Evolutionary conservation across 2,888 invertebrate species (phyloP).

Genomic region (Pristionchus maxplancki): DNA sequence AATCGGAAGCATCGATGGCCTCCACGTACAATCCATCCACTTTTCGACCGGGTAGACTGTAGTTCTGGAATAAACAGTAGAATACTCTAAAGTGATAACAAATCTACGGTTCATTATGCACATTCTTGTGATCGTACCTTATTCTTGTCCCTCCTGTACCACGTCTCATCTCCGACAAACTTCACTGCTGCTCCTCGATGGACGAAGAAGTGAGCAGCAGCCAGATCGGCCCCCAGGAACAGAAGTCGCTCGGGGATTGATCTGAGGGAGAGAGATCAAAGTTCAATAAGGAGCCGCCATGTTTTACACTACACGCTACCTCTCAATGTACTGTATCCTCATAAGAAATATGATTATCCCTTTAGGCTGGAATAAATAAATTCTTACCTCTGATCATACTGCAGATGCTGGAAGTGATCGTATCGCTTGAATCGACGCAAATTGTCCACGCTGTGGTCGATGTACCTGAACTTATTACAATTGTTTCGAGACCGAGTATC

Average conservation of each 20-base stretch:
- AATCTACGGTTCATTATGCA: too few species aligned
- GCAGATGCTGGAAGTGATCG: conserved; percentile 69
- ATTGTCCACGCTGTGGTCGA: conserved; percentile 74
- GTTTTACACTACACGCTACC: too few species aligned
- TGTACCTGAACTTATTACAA: conserved; percentile 57
- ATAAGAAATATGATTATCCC: too few species aligned
- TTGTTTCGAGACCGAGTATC: not conserved
- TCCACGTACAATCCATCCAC: conserved; percentile 84
- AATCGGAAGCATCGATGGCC: conserved; percentile 87
- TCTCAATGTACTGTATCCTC: too few species aligned
- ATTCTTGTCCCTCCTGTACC: conserved; percentile 80
- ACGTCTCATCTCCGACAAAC: conserved; percentile 80
- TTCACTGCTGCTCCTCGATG: conserved; percentile 86
- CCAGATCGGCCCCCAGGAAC: conserved; percentile 86
- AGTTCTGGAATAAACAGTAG: conserved; percentile 53
- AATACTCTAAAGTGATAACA: not conserved
- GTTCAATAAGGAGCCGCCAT: too few species aligned
- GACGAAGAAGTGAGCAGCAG: conserved; percentile 89
- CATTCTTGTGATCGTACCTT: conserved; percentile 76
- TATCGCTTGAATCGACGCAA: conserved; percentile 72
- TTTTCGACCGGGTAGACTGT: conserved; percentile 73
- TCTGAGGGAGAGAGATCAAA: conserved; percentile 61
- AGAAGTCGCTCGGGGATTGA: conserved; percentile 75
- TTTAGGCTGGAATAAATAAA: not conserved
- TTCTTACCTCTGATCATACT: conserved; percentile 76